Conservation (phyloP, 1,140 invertebrate species). For the Pseudomyrmex cubaensis region DNA sequence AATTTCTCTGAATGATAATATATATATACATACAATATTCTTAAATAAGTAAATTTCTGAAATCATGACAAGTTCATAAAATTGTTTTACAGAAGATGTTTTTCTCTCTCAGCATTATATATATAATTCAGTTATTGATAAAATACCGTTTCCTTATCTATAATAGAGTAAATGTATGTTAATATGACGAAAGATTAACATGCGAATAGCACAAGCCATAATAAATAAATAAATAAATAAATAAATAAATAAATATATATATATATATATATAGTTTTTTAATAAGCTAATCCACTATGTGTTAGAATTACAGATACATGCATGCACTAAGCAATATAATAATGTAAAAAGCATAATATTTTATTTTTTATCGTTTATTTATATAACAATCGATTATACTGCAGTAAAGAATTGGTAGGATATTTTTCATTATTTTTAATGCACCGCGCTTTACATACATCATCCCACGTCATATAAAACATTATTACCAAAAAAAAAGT, state of each 20-base stretch:
- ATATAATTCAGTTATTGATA: not conserved
- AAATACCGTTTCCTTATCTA: slow-evolving; percentile 16
- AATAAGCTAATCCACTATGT: slow-evolving; percentile 15
- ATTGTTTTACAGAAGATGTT: not conserved
- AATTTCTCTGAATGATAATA: too few relatives aligned
- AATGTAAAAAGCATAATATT: slow-evolving; percentile 11
- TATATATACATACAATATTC: too few relatives aligned
- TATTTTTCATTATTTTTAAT: slow-evolving; percentile 21
- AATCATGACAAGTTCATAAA: not conserved
- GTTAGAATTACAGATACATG: slow-evolving; percentile 29
- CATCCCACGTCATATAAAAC: slow-evolving; percentile 16
- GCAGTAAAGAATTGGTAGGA: not conserved
- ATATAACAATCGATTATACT: not conserved
- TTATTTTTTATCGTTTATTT: slow-evolving; percentile 24
- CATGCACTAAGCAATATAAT: slow-evolving; percentile 36
- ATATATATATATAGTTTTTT: too few relatives aligned
- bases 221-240: too few relatives aligned
- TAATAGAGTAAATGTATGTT: slow-evolving; percentile 14
- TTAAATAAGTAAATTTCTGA: not conserved
- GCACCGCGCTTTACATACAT: not conserved
- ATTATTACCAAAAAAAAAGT: not conserved
- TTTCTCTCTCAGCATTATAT: not conserved
- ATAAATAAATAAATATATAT: not conserved
- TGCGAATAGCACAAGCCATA: slow-evolving; percentile 30
- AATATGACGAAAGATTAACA: slow-evolving; percentile 3